These are phyloP conservation scores for Drepanosiphum platanoidis DNA, from an alignment of 2,888 invertebrate species.

Conservation along the genomic window DNA sequence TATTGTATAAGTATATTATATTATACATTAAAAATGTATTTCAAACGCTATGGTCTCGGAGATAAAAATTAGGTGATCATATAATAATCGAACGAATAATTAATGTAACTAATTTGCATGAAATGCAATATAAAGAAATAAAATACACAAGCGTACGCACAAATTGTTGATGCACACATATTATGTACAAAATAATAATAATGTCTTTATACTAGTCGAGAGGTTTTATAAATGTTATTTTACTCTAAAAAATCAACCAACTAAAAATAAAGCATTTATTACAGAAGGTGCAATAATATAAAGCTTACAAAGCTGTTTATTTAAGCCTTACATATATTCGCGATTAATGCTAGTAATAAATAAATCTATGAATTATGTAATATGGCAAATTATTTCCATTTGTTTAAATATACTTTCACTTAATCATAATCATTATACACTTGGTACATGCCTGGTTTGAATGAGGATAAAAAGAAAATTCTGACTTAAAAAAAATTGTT, in stretches of 20 bases:
- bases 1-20: background rate
- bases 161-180: background rate
- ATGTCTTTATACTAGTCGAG: background rate
- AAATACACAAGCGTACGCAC: background rate
- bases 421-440: background rate
- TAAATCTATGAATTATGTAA: background rate
- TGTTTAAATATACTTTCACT: background rate
- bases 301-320: conserved; percentile 30
- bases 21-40: background rate
- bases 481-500: no score
- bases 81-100: background rate
- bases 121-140: background rate
- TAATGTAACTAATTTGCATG: background rate
- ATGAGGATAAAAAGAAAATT: no score
- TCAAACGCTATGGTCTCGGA: background rate
- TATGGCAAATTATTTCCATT: background rate
- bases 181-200: background rate
- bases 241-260: no score
- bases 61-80: background rate
- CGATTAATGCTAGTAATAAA: background rate
- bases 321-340: no score
- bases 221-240: background rate
- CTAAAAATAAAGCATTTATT: conserved; percentile 38
- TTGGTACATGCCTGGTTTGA: no score
- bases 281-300: conserved; percentile 48